phyloP scores from a whole-genome alignment of 1,140 invertebrate species.

The Eumeta japonica region DNA sequence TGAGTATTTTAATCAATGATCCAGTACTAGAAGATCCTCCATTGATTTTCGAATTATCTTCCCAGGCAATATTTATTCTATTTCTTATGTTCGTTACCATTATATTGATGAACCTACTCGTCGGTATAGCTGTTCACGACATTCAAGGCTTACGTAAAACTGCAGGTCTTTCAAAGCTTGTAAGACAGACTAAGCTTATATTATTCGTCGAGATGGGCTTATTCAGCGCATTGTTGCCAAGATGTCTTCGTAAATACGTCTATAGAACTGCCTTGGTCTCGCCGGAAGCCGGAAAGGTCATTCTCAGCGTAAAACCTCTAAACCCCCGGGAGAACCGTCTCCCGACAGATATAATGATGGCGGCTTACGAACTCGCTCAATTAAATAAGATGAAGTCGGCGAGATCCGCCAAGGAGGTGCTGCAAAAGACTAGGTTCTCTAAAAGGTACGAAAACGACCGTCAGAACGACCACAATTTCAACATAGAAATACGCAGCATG shows the following conservation, averaged over 20 bases:
- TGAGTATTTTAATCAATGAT: slow-evolving; percentile 62
- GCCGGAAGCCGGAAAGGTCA: slow-evolving; percentile 58
- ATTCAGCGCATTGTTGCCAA: slow-evolving; percentile 60
- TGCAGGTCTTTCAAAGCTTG: slow-evolving; percentile 66
- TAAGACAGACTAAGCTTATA: slow-evolving; percentile 67
- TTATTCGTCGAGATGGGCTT: slow-evolving; percentile 66
- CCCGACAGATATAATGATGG: slow-evolving; percentile 64
- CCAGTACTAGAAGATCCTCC: slow-evolving; percentile 41
- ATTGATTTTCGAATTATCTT: slow-evolving; percentile 56
- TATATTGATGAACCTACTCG: slow-evolving; percentile 68
- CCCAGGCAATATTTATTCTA: slow-evolving; percentile 63
- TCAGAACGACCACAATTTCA: slow-evolving; percentile 33
- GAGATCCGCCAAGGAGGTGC: slow-evolving; percentile 38
- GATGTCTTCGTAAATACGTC: slow-evolving; percentile 50
- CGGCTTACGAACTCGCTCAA: slow-evolving; percentile 63
- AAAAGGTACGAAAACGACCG: slow-evolving; percentile 36
- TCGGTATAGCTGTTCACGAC: slow-evolving; percentile 70
- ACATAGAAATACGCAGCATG: slow-evolving; percentile 44
- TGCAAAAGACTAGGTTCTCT: slow-evolving; percentile 39
- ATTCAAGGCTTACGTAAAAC: slow-evolving; percentile 69
- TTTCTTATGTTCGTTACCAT: slow-evolving; percentile 70
- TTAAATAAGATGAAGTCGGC: slow-evolving; percentile 43
- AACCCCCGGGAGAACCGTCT: slow-evolving; percentile 66
- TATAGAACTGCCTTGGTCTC: slow-evolving; percentile 57
- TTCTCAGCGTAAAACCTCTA: slow-evolving; percentile 64